A percentile compares a stretch with the other conserved stretches of the same genome.
Evolutionary conservation across 1,140 invertebrate species (phyloP).

Genomic region (Monochamus saltuarius): DNA sequence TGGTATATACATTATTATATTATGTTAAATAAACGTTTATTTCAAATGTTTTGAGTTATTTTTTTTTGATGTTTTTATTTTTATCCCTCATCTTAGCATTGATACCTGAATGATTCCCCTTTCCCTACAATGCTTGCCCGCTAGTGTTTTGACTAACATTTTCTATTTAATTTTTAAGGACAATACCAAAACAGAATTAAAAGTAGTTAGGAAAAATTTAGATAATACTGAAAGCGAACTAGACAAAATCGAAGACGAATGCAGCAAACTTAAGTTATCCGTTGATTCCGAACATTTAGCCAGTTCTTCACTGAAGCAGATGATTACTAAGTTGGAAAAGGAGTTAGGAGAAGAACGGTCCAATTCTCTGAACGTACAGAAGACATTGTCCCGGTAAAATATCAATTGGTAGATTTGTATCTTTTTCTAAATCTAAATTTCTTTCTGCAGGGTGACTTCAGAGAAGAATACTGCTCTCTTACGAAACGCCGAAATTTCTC

Average conservation of each 20-base stretch:
- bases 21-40: slow-evolving; percentile 16
- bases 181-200: slow-evolving; percentile 44
- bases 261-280: slow-evolving; percentile 41
- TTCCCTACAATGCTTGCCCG: background rate
- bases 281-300: slow-evolving; percentile 46
- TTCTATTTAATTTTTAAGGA: slow-evolving; percentile 34
- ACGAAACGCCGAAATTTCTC: slow-evolving; percentile 81
- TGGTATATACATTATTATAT: slow-evolving; percentile 14
- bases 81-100: too few species aligned
- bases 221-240: slow-evolving; percentile 48
- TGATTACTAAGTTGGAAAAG: slow-evolving; percentile 46
- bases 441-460: slow-evolving; percentile 58
- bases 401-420: too few species aligned
- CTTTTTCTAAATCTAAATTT: too few species aligned
- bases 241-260: slow-evolving; percentile 46
- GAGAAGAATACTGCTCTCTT: slow-evolving; percentile 77
- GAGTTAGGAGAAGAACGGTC: slow-evolving; percentile 46
- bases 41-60: slow-evolving; percentile 16
- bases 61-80: background rate
- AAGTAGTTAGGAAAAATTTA: slow-evolving; percentile 46
- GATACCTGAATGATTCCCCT: too few species aligned
- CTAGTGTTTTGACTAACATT: background rate
- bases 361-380: slow-evolving; percentile 49
- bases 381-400: slow-evolving; percentile 49
- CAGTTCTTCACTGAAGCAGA: slow-evolving; percentile 39